phyloP scores from a whole-genome alignment of 1,140 invertebrate species.

The Aphelenchoides avenae region DNA sequence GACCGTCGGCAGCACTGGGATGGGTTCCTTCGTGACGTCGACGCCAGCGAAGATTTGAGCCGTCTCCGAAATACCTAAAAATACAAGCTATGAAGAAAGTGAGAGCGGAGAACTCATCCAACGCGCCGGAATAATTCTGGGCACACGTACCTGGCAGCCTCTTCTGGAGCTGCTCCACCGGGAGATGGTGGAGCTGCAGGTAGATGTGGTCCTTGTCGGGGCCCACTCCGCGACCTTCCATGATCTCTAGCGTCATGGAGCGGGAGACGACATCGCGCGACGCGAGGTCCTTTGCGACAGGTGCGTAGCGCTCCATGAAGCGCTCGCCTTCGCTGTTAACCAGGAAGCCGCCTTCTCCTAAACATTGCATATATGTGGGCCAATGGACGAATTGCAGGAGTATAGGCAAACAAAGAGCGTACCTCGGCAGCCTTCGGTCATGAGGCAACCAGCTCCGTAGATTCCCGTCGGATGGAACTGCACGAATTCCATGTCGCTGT shows the following conservation, averaged over 20 bases:
- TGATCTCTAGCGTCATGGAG: conserved; percentile 93
- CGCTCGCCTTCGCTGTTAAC: conserved; percentile 91
- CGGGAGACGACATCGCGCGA: conserved; percentile 93
- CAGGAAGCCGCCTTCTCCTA: conserved; percentile 82
- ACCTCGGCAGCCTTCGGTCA: conserved; percentile 75
- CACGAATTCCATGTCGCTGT: conserved; percentile 89
- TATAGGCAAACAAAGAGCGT: too few relatives aligned
- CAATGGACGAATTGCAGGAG: too few relatives aligned
- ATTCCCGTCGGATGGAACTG: conserved; percentile 98
- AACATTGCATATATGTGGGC: not conserved
- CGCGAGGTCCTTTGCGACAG: conserved; percentile 94
- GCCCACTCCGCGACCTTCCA: conserved; percentile 89
- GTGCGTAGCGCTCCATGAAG: conserved; percentile 96
- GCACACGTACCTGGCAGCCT: conserved; percentile 62
- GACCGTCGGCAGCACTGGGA: conserved; percentile 90
- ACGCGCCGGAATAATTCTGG: too few relatives aligned
- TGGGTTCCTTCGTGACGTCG: conserved; percentile 92
- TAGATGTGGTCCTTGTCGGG: conserved; percentile 95
- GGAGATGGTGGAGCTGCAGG: conserved; percentile 90
- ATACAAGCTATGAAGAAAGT: too few relatives aligned
- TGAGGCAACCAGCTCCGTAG: conserved; percentile 92
- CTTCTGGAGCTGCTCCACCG: conserved; percentile 79
- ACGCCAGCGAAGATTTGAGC: conserved; percentile 98
- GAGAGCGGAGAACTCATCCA: too few relatives aligned
- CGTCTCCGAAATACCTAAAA: conserved; percentile 76